Base-by-base conservation (phyloP, 2,113 vertebrate species). In the Pogona vitticeps region DNA sequence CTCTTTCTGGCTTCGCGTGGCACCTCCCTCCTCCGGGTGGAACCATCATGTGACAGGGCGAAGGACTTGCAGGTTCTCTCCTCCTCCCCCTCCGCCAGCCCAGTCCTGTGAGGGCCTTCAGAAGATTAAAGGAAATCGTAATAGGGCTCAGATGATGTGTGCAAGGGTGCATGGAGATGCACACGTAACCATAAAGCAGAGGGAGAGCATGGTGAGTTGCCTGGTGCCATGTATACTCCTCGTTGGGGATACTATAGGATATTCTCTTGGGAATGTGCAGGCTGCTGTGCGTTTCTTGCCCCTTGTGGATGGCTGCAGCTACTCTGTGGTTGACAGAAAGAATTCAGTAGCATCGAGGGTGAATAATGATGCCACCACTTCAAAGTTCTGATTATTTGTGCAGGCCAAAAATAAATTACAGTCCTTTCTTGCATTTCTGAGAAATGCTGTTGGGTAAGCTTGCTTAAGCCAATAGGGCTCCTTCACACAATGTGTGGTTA, bases 11-110 rank as follows among this genome's bases (percentile, higher is more conserved):
- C 40, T 56, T n/a, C 38, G 18, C 9, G 28, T 10, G 38, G 52
- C 40, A 40, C 56, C 87, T 65, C 40, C 58, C 23, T 70, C 52
- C 84, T 80, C 21, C 33, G 78, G 70, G 40, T 75, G 85, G 70
- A 81, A 46, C 68, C 5, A 36, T 72, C 76, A 65, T 33, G 82
- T 88, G 67, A 79, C 9, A 15, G 26, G 20, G 40, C 36, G 63
- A n/a, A n/a, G 42, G 12, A 38, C 21, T 76, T 10, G 52, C 31
- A 31, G 15, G 3, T 52, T 20, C 38, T 2, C 20, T 12, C 3
- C n/a, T 4, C 28, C 8, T 28, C 7, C 7, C 65, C 28, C 65
- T 13, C 28, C 65, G 5, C 26, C 12, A 20, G 10, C 4, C 61
- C 18, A 63, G 8, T 14, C n/a, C 58, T 9, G 8, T 76, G 1